Evolutionary conservation across 2,888 invertebrate species (phyloP), one percentile per base, ranked within the genome.

Genomic region (Tenthredo notha): DNA sequence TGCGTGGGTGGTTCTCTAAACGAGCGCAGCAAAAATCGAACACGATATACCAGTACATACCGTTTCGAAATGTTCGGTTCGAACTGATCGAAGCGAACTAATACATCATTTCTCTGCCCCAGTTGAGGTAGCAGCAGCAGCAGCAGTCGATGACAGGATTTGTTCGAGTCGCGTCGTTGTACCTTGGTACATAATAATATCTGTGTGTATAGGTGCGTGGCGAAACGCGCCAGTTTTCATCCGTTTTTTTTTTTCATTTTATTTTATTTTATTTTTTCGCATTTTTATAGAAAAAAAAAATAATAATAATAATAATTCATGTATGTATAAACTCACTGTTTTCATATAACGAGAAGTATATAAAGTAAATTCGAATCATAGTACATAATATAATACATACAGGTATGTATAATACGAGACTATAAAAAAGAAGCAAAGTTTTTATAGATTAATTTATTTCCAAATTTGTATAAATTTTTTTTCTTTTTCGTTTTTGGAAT

Each of bases 101-200:
- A 74, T 74, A 74, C 72, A 74, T 74, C 72, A 74, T 74, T 74
- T 74, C 72, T 74, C 72, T 74, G 40, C 40, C 72, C 43, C 72
- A 43, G 43, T 43, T 18, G 67, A 67, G 33, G 67, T 10, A 25
- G 21, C 61, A 21, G 33, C 33, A 33, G 72, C 72, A 43, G 43
- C 61, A 21, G 72, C 72, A 43, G 43, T 74, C 72, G 72, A 43
- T 74, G 72, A 74, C 72, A 74, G 72, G 72, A 43, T 74, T 40
- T 74, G 40, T 74, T 74, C 67, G 33, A 33, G 33, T 67, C 61
- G 25, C 61, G 12, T 33, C 21, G 21, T 15, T 33, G 33, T 67
- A 15, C 33, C 33, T 67, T 18, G 29, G 67, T 25, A 67, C 33
- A 12, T 33, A 33, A 67, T 12, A 61, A 61, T 61, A 61, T 25